phyloP scores from a whole-genome alignment of 2,888 invertebrate species.

The Harpalus rufipes region DNA sequence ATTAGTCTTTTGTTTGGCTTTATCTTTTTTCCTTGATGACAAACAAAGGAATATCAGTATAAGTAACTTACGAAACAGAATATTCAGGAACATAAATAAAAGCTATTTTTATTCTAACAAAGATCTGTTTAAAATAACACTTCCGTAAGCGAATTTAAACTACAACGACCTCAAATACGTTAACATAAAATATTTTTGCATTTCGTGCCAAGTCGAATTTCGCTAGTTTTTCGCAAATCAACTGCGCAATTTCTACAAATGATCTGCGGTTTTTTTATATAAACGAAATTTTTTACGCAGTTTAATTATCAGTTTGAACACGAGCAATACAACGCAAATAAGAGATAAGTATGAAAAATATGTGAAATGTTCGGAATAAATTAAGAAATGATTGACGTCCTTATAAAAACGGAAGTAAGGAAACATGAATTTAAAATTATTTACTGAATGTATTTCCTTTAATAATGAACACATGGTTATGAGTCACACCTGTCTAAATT shows the following conservation, averaged over 20 bases:
- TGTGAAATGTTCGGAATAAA: conserved; percentile 20
- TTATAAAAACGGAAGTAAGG: conserved; percentile 59
- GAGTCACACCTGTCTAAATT: conserved; percentile 25
- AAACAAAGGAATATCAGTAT: conserved; percentile 21
- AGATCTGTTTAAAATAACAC: conserved; percentile 33
- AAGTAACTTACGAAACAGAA: conserved; percentile 4
- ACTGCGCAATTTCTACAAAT: conserved; percentile 35
- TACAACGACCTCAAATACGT: conserved; percentile 29
- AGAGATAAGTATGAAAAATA: conserved; percentile 7
- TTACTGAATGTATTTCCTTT: conserved; percentile 46
- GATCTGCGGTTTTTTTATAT: conserved; percentile 35
- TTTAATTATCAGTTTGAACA: conserved; percentile 30
- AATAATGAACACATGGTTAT: conserved; percentile 46
- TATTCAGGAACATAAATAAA: neutral
- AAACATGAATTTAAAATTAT: conserved; percentile 46
- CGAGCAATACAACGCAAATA: conserved; percentile 7
- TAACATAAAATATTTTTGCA: conserved; percentile 30
- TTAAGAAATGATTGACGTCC: conserved; percentile 41
- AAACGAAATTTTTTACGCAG: conserved; percentile 32
- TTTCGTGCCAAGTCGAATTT: conserved; percentile 28
- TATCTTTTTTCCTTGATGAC: conserved; percentile 20
- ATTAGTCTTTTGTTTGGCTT: neutral
- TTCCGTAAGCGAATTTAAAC: conserved; percentile 41
- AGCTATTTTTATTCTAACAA: conserved; percentile 30
- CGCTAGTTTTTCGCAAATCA: conserved; percentile 24